phyloP scores from a whole-genome alignment of 2,797 vertebrate species.

The Dicrostonyx torquatus region DNA sequence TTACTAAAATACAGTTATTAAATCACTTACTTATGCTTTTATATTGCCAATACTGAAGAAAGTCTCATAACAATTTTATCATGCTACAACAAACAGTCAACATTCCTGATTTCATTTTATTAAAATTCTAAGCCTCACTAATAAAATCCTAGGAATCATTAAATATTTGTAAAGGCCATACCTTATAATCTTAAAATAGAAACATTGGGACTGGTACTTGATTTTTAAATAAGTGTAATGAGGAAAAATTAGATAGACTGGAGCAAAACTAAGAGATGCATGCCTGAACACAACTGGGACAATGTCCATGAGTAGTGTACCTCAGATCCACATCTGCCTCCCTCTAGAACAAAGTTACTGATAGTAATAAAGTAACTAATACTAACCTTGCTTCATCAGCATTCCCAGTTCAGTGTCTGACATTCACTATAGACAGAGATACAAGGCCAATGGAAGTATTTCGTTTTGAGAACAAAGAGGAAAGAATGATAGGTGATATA shows the following conservation, averaged over 20 bases:
- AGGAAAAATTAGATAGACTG: background rate
- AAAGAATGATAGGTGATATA: background rate
- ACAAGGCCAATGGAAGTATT: background rate
- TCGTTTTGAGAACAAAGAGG: background rate
- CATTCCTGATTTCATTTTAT: background rate
- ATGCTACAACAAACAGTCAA: conserved; percentile 13
- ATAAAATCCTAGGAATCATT: background rate
- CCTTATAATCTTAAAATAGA: background rate
- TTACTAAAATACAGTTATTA: background rate
- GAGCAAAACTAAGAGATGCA: background rate
- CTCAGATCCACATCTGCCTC: background rate
- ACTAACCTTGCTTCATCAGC: background rate
- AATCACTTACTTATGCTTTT: conserved; percentile 29
- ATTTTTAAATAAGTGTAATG: background rate
- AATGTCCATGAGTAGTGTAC: background rate
- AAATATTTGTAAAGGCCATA: conserved; percentile 5
- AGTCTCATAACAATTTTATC: background rate
- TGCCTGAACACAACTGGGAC: background rate
- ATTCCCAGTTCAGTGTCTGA: background rate
- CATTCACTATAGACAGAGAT: background rate
- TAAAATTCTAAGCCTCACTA: background rate
- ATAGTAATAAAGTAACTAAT: background rate
- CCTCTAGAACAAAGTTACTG: background rate
- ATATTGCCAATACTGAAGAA: conserved; percentile 4
- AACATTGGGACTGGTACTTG: background rate